phyloP scores from a whole-genome alignment of 1,140 invertebrate species.

The Akabosia matsudoensis region DNA sequence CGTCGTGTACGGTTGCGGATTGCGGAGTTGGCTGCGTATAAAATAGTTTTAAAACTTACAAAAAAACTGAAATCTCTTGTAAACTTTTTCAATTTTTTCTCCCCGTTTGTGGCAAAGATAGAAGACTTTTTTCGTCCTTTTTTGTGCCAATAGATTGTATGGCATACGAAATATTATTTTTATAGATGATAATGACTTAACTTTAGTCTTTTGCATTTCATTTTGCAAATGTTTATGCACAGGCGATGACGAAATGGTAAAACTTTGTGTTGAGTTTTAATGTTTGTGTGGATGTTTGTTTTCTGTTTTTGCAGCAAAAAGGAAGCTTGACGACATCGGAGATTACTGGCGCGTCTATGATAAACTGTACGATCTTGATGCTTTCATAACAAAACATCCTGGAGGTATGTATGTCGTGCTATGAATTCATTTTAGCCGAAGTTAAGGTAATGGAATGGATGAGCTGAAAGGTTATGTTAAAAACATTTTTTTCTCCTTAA shows the following conservation, averaged over 20 bases:
- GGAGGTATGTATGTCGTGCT: slow-evolving; percentile 57
- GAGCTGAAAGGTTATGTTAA: no score
- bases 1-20: no score
- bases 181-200: no score
- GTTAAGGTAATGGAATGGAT: no score
- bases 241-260: background rate
- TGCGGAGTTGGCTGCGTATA: background rate
- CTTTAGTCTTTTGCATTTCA: no score
- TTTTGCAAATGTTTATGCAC: background rate
- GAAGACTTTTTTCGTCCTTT: no score
- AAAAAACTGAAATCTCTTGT: background rate
- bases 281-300: background rate
- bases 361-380: slow-evolving; percentile 68
- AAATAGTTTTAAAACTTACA: no score
- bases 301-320: slow-evolving; percentile 30
- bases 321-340: slow-evolving; percentile 64
- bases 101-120: background rate
- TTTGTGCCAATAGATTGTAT: background rate
- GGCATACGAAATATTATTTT: no score
- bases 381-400: slow-evolving; percentile 69
- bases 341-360: slow-evolving; percentile 76
- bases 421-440: no score
- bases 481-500: background rate
- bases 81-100: slow-evolving; percentile 5
- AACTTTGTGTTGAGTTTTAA: background rate